A percentile compares a stretch with the other conserved stretches of the same genome.
phyloP scores from a whole-genome alignment of 2,797 vertebrate species.

The Limosa lapponica region DNA sequence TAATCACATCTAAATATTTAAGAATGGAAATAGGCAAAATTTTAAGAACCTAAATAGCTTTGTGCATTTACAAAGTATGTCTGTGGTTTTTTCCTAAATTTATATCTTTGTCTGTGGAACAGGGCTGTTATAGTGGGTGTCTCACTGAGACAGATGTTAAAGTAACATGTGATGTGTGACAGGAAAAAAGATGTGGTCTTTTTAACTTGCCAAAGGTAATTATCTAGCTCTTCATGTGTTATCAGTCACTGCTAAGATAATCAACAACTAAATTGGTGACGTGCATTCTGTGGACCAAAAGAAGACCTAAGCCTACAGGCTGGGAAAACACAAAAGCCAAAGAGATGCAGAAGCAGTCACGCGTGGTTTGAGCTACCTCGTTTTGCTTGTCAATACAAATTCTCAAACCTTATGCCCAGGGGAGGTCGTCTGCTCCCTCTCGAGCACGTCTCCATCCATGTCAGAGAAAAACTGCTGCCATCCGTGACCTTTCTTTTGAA shows the following conservation, averaged over 20 bases:
- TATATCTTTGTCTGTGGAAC: background rate
- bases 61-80: background rate
- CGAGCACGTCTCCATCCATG: slow-evolving; percentile 10
- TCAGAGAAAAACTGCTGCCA: background rate
- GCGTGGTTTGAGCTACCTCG: slow-evolving; percentile 18
- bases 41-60: background rate
- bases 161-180: background rate
- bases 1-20: background rate
- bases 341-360: slow-evolving; percentile 19
- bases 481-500: slow-evolving; percentile 28
- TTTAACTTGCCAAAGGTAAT: slow-evolving; percentile 9
- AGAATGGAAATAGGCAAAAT: background rate
- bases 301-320: slow-evolving; percentile 37
- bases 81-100: background rate
- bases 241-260: background rate
- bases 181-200: background rate
- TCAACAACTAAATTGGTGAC: background rate
- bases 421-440: slow-evolving; percentile 60
- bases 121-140: background rate
- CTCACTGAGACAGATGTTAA: background rate
- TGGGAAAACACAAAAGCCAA: slow-evolving; percentile 51
- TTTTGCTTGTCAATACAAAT: slow-evolving; percentile 67
- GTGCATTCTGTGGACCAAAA: slow-evolving; percentile 19
- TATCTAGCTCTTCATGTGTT: background rate
- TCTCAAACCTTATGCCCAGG: slow-evolving; percentile 27